Conservation (phyloP, 2,888 invertebrate species). For the Lithophane semibrunnea region DNA sequence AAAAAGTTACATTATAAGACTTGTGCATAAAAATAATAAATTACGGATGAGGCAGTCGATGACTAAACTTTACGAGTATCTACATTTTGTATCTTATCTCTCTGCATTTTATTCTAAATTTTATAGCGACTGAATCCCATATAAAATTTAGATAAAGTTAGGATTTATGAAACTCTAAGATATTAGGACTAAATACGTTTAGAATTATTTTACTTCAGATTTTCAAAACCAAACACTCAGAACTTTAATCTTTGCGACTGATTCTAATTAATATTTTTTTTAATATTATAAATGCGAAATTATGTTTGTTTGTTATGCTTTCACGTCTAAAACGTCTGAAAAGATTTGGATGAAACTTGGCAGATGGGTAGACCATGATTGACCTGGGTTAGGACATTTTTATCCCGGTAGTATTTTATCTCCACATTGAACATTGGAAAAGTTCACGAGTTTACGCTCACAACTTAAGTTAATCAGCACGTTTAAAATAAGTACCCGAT, state of each 20-base stretch:
- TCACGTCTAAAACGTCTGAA: too few species aligned
- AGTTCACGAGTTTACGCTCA: neutral
- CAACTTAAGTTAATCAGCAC: constrained; percentile 33
- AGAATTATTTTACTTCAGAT: neutral
- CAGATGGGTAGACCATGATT: too few species aligned
- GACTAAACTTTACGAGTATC: neutral
- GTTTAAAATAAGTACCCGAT: constrained; percentile 23
- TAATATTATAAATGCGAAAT: too few species aligned
- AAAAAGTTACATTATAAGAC: constrained; percentile 2
- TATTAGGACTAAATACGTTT: neutral
- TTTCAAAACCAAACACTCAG: neutral
- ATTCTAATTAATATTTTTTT: too few species aligned
- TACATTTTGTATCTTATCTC: neutral
- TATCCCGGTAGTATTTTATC: too few species aligned
- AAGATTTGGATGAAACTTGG: too few species aligned
- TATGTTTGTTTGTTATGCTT: too few species aligned
- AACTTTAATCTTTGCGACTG: neutral
- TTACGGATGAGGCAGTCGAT: neutral
- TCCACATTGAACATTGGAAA: neutral
- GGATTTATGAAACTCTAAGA: neutral
- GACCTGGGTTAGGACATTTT: too few species aligned
- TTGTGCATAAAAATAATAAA: neutral
- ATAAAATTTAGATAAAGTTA: neutral
- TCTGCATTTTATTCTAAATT: too few species aligned
- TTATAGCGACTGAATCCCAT: neutral